A percentile compares a stretch with the other conserved stretches of the same genome.
These are phyloP conservation scores for Mormyrus iriodes DNA, from an alignment of 2,113 vertebrate species.

Conservation along the genomic window DNA sequence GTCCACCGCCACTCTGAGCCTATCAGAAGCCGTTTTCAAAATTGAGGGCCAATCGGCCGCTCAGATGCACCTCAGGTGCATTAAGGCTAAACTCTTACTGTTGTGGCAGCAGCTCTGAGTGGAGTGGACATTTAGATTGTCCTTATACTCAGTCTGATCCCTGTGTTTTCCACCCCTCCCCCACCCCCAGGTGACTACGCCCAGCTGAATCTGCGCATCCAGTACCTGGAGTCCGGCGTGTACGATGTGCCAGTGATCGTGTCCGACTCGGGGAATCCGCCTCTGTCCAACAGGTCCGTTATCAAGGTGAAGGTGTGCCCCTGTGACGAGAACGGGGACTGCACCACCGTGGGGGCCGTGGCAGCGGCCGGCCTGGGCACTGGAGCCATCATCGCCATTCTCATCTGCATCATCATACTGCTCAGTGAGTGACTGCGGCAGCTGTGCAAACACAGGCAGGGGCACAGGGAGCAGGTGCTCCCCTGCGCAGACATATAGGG, in stretches of 20 bases:
- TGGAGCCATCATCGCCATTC: conserved; percentile 86
- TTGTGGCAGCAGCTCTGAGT: neutral
- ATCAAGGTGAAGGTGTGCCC: conserved; percentile 96
- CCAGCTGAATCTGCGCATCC: conserved; percentile 78
- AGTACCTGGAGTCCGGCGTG: conserved; percentile 83
- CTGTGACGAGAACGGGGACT: conserved; percentile 87
- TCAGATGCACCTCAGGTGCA: neutral
- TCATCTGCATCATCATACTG: conserved; percentile 87
- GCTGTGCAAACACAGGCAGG: neutral
- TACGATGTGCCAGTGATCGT: conserved; percentile 86
- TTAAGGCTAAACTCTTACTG: neutral
- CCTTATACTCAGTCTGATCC: neutral
- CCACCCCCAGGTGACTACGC: conserved; percentile 73
- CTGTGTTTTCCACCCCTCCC: neutral
- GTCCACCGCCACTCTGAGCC: neutral
- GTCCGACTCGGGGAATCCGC: conserved; percentile 90
- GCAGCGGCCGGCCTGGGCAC: conserved; percentile 84
- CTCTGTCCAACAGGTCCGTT: conserved; percentile 80
- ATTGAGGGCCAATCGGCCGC: neutral
- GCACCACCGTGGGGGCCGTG: conserved; percentile 79
- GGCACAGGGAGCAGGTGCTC: no score
- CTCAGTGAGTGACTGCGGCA: conserved; percentile 69
- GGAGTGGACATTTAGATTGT: neutral
- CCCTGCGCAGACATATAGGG: neutral
- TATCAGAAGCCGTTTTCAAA: neutral